Evolutionary conservation across 2,888 invertebrate genomes (phyloP).

Genomic region (Gnatocerus cornutus): DNA sequence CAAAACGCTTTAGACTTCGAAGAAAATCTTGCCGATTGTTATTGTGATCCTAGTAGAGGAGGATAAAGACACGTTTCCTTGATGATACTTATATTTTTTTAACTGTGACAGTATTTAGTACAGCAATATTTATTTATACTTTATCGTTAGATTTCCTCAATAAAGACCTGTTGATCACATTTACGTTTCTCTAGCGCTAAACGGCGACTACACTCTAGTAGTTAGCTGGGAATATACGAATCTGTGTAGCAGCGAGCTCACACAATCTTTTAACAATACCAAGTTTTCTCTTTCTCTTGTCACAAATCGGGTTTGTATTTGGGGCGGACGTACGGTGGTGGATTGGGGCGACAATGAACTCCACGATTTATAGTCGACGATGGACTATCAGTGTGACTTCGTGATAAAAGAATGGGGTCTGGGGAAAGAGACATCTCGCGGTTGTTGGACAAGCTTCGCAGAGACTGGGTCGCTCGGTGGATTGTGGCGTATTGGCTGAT

Average conservation of each 20-base stretch:
- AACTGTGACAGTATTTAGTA: conserved; percentile 43
- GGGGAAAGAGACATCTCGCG: conserved; percentile 65
- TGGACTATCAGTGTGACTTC: conserved; percentile 67
- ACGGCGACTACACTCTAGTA: neutral
- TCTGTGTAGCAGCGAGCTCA: neutral
- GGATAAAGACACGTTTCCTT: conserved; percentile 25
- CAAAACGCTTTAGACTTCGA: conserved; percentile 67
- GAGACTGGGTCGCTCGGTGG: conserved; percentile 75
- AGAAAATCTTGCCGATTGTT: conserved; percentile 64
- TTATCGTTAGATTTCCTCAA: conserved; percentile 34
- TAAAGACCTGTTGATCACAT: conserved; percentile 38
- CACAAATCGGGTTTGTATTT: conserved; percentile 75
- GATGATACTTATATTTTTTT: conserved; percentile 42
- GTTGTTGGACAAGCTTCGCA: conserved; percentile 74
- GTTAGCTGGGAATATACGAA: neutral
- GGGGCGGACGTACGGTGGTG: conserved; percentile 75
- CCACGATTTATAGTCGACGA: conserved; percentile 67
- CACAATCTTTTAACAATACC: conserved; percentile 71
- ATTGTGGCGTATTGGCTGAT: conserved; percentile 78
- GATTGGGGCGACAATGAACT: conserved; percentile 73
- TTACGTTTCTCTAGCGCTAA: conserved; percentile 14
- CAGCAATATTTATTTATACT: conserved; percentile 43
- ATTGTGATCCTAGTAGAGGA: conserved; percentile 63
- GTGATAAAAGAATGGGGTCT: conserved; percentile 61
- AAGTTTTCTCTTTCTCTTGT: conserved; percentile 73